Conservation (phyloP, 2,113 vertebrate species). For the Prionailurus viverrinus region DNA sequence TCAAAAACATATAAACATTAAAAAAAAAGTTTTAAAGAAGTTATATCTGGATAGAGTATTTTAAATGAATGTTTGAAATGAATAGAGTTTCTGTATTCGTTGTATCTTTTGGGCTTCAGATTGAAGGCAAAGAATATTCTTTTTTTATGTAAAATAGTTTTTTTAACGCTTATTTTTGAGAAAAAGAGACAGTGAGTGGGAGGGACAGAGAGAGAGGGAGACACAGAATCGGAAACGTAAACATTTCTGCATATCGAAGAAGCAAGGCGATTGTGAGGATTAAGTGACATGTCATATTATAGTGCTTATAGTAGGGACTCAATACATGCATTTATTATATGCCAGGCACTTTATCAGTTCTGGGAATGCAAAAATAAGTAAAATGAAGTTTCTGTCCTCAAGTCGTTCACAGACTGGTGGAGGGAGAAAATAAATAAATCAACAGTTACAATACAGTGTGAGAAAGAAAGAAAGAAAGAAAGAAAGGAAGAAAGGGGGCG, state of each 20-base stretch:
- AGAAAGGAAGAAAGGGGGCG: background rate
- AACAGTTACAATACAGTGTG: background rate
- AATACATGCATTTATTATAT: background rate
- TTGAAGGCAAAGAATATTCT: background rate
- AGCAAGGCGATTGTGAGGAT: background rate
- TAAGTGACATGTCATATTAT: background rate
- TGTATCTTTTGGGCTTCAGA: background rate
- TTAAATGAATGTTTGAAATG: background rate
- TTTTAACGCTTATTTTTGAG: no score
- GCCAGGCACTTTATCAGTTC: background rate
- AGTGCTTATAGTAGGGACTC: background rate
- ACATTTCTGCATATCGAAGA: conserved; percentile 8
- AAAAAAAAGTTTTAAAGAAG: background rate
- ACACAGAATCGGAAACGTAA: background rate
- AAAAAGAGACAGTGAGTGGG: no score
- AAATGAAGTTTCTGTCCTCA: background rate
- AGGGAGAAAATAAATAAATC: background rate
- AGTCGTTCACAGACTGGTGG: background rate
- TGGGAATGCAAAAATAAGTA: background rate
- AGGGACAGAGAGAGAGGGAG: no score
- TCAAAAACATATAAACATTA: no score
- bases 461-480: background rate
- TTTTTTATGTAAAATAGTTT: no score
- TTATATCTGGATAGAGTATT: background rate
- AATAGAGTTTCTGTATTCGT: background rate